phyloP scores from a whole-genome alignment of 1,140 invertebrate genomes.

The Venustaconcha ellipsiformis region DNA sequence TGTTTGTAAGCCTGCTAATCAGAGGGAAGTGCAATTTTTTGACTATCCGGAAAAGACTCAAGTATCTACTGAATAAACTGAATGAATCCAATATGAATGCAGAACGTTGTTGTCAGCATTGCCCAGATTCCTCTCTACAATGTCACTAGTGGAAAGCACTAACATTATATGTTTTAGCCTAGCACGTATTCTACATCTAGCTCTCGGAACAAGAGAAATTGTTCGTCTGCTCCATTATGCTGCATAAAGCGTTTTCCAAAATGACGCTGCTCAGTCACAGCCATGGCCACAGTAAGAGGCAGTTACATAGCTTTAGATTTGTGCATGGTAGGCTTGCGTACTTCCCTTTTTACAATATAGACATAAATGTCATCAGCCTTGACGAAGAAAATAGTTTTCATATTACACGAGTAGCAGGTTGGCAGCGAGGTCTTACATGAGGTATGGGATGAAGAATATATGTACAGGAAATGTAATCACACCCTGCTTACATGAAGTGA shows the following conservation, averaged over 20 bases:
- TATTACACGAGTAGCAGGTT: slow-evolving; percentile 4
- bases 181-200: slow-evolving; percentile 11
- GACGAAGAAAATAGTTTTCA: slow-evolving; percentile 12
- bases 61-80: too few species aligned
- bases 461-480: too few species aligned
- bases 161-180: slow-evolving; percentile 6
- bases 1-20: too few species aligned
- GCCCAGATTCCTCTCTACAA: slow-evolving; percentile 7
- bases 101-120: background rate
- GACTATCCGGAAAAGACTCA: too few species aligned
- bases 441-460: too few species aligned
- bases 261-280: background rate
- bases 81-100: too few species aligned
- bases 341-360: slow-evolving; percentile 10
- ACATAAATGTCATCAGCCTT: background rate
- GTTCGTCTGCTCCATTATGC: slow-evolving; percentile 11
- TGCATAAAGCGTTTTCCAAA: background rate
- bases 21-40: too few species aligned
- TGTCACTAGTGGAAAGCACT: background rate
- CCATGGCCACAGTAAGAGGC: background rate
- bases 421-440: background rate
- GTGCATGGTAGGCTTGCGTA: background rate
- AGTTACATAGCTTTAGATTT: background rate
- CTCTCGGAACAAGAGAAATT: slow-evolving; percentile 1
- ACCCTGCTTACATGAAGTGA: too few species aligned